phyloP scores from a whole-genome alignment of 2,113 vertebrate genomes.

The Donacobius atricapilla region DNA sequence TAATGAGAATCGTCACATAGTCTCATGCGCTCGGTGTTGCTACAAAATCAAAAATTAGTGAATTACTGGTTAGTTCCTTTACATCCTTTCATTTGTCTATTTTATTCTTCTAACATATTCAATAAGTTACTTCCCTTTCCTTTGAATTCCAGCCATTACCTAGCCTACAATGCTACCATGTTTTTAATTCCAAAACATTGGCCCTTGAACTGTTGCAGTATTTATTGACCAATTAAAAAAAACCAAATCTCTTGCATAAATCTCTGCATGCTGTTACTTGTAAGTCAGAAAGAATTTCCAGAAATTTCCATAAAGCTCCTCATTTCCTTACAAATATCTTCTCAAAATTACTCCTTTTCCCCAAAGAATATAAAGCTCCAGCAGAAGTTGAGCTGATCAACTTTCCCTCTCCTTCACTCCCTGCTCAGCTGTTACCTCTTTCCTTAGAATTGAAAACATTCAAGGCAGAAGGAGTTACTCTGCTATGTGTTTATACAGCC shows the following conservation, averaged over 20 bases:
- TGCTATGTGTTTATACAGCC: background rate
- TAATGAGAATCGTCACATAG: background rate
- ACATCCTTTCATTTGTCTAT: background rate
- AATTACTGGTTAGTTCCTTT: background rate
- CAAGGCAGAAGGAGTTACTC: background rate
- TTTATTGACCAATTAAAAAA: background rate
- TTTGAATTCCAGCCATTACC: background rate
- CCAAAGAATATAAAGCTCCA: background rate
- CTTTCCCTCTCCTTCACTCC: background rate
- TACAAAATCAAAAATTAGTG: background rate
- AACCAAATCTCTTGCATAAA: background rate
- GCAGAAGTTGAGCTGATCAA: background rate
- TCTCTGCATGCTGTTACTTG: background rate
- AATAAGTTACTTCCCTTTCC: background rate
- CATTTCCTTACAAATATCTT: background rate
- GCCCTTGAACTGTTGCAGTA: background rate
- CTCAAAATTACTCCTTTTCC: background rate
- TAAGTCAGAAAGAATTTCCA: background rate
- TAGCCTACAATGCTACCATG: rapidly evolving
- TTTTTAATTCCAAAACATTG: background rate
- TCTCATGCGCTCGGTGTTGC: background rate
- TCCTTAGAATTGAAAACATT: background rate
- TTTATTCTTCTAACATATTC: background rate
- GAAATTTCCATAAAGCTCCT: background rate
- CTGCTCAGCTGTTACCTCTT: background rate